phyloP scores from a whole-genome alignment of 2,113 vertebrate species.

The Nyctereutes procyonoides region DNA sequence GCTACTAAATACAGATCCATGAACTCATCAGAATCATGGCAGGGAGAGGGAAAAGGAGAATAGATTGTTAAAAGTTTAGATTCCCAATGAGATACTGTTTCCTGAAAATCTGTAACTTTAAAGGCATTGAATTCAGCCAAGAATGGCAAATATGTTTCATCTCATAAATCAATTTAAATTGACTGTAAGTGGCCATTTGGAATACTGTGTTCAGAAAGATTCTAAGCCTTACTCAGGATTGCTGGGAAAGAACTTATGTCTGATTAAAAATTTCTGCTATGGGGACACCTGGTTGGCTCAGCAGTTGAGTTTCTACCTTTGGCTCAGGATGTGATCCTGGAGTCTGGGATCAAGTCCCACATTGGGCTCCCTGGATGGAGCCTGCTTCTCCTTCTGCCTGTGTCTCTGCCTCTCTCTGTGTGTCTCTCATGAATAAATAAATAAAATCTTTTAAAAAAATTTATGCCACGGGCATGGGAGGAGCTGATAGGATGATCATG shows the following conservation, averaged over 20 bases:
- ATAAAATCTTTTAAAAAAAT: background rate
- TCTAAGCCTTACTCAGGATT: background rate
- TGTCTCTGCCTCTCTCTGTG: too few relatives aligned
- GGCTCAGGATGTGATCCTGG: too few relatives aligned
- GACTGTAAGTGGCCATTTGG: slow-evolving; percentile 10
- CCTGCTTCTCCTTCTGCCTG: too few relatives aligned
- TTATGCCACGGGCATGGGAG: background rate
- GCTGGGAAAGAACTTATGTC: slow-evolving; percentile 47
- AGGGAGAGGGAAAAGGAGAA: accelerated
- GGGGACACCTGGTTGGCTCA: too few relatives aligned
- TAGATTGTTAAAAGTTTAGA: slow-evolving; percentile 34
- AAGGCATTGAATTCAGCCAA: slow-evolving; percentile 40
- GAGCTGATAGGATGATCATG: background rate
- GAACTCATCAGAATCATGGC: slow-evolving; percentile 23
- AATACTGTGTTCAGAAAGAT: slow-evolving; percentile 15
- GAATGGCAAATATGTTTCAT: slow-evolving; percentile 43
- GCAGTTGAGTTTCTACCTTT: too few relatives aligned
- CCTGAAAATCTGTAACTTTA: slow-evolving; percentile 55
- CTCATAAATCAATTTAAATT: slow-evolving; percentile 55
- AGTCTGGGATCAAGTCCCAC: too few relatives aligned
- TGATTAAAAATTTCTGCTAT: slow-evolving; percentile 41
- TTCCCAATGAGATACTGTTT: slow-evolving; percentile 51
- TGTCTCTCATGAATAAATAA: too few relatives aligned
- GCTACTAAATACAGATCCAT: background rate
- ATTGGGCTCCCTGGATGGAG: too few relatives aligned